Percentiles rank a stretch among this genome's conserved stretches.
These are phyloP conservation scores for Meteorus sp. DNA, from an alignment of 1,140 invertebrate genomes.

Conservation along the genomic window DNA sequence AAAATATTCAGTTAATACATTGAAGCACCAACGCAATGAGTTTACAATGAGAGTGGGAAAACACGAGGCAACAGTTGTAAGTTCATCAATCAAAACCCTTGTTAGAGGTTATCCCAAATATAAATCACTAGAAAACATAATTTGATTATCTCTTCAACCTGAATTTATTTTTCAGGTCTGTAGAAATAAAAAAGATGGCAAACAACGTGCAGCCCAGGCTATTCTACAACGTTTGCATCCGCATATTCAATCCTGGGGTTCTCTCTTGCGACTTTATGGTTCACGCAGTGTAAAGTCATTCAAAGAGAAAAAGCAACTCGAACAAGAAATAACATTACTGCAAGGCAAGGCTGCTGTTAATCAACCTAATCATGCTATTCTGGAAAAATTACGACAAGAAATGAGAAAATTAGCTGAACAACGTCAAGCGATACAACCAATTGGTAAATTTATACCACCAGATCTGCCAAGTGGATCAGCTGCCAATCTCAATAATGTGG, in stretches of 20 bases:
- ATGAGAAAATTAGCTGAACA: constrained; percentile 79
- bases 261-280: constrained; percentile 88
- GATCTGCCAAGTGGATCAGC: constrained; percentile 70
- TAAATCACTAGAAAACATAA: neutral
- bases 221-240: constrained; percentile 90
- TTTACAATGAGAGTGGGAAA: constrained; percentile 94
- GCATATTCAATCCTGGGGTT: constrained; percentile 93
- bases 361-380: constrained; percentile 90
- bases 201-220: constrained; percentile 93
- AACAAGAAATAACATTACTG: constrained; percentile 90
- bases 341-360: constrained; percentile 89
- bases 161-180: constrained; percentile 60
- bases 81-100: too few relatives aligned
- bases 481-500: constrained; percentile 74
- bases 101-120: too few relatives aligned
- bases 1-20: constrained; percentile 82
- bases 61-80: constrained; percentile 79
- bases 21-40: constrained; percentile 92
- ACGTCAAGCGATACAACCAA: constrained; percentile 69
- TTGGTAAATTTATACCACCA: constrained; percentile 71
- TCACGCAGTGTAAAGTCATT: constrained; percentile 89
- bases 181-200: constrained; percentile 97
- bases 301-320: constrained; percentile 92
- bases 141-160: constrained; percentile 3
- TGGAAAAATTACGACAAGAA: constrained; percentile 86